These are phyloP conservation scores for Gambusia yucatana DNA, from an alignment of 2,797 vertebrate species.

Conservation along the genomic window DNA sequence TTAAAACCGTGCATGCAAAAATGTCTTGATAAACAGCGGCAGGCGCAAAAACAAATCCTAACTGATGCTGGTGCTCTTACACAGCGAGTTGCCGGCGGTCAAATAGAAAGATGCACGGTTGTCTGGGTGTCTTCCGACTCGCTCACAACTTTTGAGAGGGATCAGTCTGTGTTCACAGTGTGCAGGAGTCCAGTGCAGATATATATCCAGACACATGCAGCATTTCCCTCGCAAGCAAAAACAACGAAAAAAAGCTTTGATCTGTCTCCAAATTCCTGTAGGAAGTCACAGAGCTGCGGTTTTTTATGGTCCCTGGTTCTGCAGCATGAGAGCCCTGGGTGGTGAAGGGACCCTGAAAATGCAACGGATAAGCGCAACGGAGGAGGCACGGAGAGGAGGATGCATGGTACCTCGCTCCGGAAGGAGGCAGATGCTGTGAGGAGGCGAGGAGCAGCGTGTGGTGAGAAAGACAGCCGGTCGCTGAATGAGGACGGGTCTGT, in stretches of 20 bases:
- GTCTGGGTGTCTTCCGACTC: conserved; percentile 27
- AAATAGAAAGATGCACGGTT: conserved; percentile 22
- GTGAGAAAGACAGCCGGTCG: conserved; percentile 52
- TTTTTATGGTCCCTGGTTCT: conserved; percentile 55
- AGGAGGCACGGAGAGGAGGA: conserved; percentile 57
- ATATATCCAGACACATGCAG: conserved; percentile 40
- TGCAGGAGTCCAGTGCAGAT: conserved; percentile 46
- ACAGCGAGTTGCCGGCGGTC: conserved; percentile 33
- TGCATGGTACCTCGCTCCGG: conserved; percentile 71
- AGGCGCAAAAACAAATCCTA: conserved; percentile 15
- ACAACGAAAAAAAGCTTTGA: conserved; percentile 28
- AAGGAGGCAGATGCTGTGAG: conserved; percentile 70
- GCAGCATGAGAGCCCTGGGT: conserved; percentile 48
- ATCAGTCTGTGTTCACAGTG: conserved; percentile 36
- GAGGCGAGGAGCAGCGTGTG: conserved; percentile 62
- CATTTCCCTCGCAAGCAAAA: conserved; percentile 42
- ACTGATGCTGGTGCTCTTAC: conserved; percentile 57
- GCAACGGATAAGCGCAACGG: conserved; percentile 42
- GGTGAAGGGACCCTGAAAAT: conserved; percentile 53
- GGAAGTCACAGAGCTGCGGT: conserved; percentile 32
- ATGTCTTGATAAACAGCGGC: conserved; percentile 19
- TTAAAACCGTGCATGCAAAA: conserved; percentile 6
- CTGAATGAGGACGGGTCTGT: conserved; percentile 57
- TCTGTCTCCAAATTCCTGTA: conserved; percentile 66
- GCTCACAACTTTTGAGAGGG: conserved; percentile 59